phyloP scores from a whole-genome alignment of 2,888 invertebrate species.

The Marronus borbonicus region DNA sequence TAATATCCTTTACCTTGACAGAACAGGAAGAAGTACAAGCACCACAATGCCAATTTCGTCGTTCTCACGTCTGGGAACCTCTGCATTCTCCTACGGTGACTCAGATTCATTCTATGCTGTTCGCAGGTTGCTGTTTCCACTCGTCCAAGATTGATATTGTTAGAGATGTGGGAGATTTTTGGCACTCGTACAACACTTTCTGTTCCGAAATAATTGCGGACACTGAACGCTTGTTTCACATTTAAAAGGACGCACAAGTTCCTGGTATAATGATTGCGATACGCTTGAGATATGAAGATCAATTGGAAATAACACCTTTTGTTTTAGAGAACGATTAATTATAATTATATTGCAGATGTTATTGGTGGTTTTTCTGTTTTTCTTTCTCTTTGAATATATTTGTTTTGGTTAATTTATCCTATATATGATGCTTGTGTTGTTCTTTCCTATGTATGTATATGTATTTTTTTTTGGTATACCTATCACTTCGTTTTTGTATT shows the following conservation, averaged over 20 bases:
- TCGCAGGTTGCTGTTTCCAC: background rate
- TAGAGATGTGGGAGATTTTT: background rate
- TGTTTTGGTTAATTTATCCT: no score
- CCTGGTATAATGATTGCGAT: background rate
- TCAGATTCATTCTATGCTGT: background rate
- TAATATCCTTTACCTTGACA: slow-evolving; percentile 2
- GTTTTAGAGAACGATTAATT: background rate
- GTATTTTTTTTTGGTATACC: no score
- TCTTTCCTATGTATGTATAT: no score
- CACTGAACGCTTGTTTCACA: background rate
- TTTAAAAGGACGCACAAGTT: background rate
- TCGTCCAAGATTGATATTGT: no score
- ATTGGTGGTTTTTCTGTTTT: background rate
- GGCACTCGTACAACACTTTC: slow-evolving; percentile 1
- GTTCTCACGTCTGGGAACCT: background rate
- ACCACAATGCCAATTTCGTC: background rate
- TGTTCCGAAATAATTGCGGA: background rate
- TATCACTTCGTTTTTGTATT: no score
- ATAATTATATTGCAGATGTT: background rate
- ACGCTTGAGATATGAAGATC: background rate
- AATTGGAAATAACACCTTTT: background rate
- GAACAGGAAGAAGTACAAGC: background rate
- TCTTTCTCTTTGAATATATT: background rate
- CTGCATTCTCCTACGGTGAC: slow-evolving; percentile 3
- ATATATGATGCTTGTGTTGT: no score